These are phyloP conservation scores for Galeruca laticollis DNA, from an alignment of 2,888 invertebrate species.

Conservation along the genomic window DNA sequence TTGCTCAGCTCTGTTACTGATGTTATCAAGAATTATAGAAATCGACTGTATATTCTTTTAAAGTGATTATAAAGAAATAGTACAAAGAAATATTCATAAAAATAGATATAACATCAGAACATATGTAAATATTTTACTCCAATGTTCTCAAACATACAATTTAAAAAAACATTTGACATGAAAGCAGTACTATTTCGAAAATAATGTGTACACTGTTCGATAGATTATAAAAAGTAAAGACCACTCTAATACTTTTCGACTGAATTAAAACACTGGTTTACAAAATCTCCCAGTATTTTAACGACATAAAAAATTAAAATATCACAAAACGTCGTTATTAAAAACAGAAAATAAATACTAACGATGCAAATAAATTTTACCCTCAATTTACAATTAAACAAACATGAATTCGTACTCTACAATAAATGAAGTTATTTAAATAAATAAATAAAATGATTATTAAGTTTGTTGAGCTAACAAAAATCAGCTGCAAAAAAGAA, in stretches of 20 bases:
- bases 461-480: too few species aligned
- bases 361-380: not conserved
- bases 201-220: conserved; percentile 12
- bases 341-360: not conserved
- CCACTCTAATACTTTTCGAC: too few species aligned
- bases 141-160: conserved; percentile 19
- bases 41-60: too few species aligned
- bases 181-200: conserved; percentile 32
- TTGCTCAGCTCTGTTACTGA: too few species aligned
- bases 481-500: too few species aligned
- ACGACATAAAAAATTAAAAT: conserved; percentile 24
- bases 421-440: not conserved
- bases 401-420: not conserved
- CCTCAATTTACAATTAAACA: not conserved
- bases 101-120: conserved; percentile 1
- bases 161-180: conserved; percentile 15
- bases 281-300: not conserved
- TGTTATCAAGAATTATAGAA: too few species aligned
- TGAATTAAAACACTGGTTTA: conserved; percentile 16
- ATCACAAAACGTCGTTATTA: conserved; percentile 25
- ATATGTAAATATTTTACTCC: not conserved
- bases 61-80: not conserved
- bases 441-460: not conserved
- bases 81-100: conserved; percentile 1
- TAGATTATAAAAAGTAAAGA: conserved; percentile 25